Evolutionary conservation across 2,113 vertebrate species (phyloP), one percentile per base, ranked within the genome.

Genomic region (Atlantisia rogersi): DNA sequence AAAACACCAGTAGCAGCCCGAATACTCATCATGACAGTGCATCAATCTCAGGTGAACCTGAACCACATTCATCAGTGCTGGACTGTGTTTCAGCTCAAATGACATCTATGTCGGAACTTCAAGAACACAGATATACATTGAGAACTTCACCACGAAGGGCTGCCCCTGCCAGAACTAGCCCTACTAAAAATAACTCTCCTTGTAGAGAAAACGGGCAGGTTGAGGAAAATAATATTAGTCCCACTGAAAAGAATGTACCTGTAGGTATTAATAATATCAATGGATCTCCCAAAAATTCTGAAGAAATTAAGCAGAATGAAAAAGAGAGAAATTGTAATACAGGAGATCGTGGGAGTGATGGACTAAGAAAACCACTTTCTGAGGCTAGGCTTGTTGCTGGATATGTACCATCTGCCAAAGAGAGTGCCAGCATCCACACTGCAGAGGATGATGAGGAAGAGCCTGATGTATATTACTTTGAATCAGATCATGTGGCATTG

Each of bases 401-500:
- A 96, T 98, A 90, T 79, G 92, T 97, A 11, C 97, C 98, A 91
- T 96, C 98, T 97, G 97, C 98, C 98, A 99, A 98, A 98, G 98
- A 99, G 94, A 98, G 97, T 94, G 97, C 98, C 98, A 98, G 93
- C 97, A 97, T 77, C 94, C 98, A 73, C 94, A 96, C 98, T 94
- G 98, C 99, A 67, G 99, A 99, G 82, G 98, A 99, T 46, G 99
- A 99, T 40, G 99, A 99, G 83, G 99, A 99, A 95, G 99, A 99
- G 86, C 99, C 99, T 84, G 99, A 99, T 93, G 99, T 99, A 92
- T 99, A 99, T 98, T 99, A 99, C 98, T 99, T 99, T 98, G 99
- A 99, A 98, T 99, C 99, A 69, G 99, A 99, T 98, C 99, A 99
- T 98, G 98, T 99, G 99, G 99, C 99, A 97, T 98, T 99, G 97